Conservation (phyloP, 92 coral and sea anemone genomes). For the Epizoanthus fatuus region DNA sequence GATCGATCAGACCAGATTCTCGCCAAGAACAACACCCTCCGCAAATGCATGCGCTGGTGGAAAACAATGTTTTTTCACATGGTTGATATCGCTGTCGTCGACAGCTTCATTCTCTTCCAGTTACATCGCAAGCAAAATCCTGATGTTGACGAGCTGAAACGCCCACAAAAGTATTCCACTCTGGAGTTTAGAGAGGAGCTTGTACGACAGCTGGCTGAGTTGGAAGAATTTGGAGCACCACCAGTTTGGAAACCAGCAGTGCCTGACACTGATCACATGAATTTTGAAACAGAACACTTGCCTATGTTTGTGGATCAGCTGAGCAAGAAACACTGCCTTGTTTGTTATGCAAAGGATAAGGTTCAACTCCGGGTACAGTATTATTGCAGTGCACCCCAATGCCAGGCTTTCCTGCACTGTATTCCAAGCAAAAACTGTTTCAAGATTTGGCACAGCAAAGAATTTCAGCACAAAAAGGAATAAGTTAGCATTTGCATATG, state of each 20-base stretch:
- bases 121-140: background rate
- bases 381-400: background rate
- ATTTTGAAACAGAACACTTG: too few species aligned
- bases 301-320: too few species aligned
- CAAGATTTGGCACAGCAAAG: constrained; percentile 12
- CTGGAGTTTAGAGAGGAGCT: constrained; percentile 47
- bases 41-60: constrained; percentile 37
- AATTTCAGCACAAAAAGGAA: background rate
- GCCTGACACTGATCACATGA: background rate
- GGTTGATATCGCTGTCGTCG: constrained; percentile 25
- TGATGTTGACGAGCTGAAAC: background rate
- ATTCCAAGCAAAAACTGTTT: background rate
- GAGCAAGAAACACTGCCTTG: too few species aligned
- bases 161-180: constrained; percentile 8
- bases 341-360: too few species aligned
- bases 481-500: background rate
- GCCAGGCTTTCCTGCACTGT: background rate
- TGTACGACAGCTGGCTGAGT: constrained; percentile 28
- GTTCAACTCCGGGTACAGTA: too few species aligned
- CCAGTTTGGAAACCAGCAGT: constrained; percentile 33
- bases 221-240: constrained; percentile 22
- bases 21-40: too few species aligned
- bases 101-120: constrained; percentile 43
- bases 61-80: constrained; percentile 46
- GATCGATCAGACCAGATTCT: too few species aligned